Evolutionary conservation across 1,140 invertebrate genomes (phyloP), one percentile per base, ranked within the genome.

Genomic region (Brachionus sp.): DNA sequence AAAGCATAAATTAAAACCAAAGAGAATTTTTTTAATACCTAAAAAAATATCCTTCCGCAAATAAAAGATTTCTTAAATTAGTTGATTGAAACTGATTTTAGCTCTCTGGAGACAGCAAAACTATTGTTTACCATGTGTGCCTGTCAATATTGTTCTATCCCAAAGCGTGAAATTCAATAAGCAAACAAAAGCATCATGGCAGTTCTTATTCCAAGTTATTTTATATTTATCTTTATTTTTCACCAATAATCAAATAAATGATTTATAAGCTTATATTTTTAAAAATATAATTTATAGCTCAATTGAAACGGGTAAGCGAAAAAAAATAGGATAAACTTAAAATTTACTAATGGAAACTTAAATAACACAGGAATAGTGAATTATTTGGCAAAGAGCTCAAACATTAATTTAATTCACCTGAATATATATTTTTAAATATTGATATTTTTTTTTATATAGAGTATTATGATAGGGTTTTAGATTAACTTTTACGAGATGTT

Each of bases 391-490:
- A 70, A 70, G 16, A 39, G 16, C n/a, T 70, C 37, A 1, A 39
- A 70, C 33, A 70, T 70, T 70, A 70, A 70, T 70, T 39, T 16
- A 39, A 42, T 70, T 70, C 35, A 70, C 66, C 29, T 39, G 29
- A 29, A 29, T 29, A 29, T 29, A 29, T 29, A 29, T 29, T 29
- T 29, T 29, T 29, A 29, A 29, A 29, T 29, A 29, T 29, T 66
- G 64, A 66, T 66, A 37, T 29, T 19, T 66, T 66, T 66, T 66
- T 66, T 66, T 66, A 66, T 66, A 12, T 33, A 66, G 25, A 66
- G 64, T 66, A 35, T 16, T 25, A 66, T 66, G 64, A 66, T 66
- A 33, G 33, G 50, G 5, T 66, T 66, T 66, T 35, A 66, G 33
- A 66, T 66, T 37, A 66, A 66, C 25, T 66, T 39, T 39, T 70